These are phyloP conservation scores for Cancer borealis DNA, from an alignment of 2,888 invertebrate genomes.

Conservation along the genomic window DNA sequence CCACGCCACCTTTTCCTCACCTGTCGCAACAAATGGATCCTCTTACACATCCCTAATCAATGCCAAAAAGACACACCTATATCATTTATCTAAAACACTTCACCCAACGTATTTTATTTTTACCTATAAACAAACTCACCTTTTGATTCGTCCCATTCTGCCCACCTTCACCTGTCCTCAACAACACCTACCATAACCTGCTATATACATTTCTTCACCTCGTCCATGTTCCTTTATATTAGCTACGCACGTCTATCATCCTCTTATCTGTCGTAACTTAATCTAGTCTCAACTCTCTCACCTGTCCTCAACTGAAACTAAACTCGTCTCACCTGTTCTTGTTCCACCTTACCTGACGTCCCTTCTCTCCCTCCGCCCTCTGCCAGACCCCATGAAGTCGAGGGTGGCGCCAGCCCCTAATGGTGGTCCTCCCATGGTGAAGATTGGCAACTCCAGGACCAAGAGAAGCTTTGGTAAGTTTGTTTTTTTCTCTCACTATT, in stretches of 20 bases:
- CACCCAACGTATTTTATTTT: not conserved
- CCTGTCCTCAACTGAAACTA: not conserved
- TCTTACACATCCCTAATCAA: not conserved
- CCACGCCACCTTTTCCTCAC: not conserved
- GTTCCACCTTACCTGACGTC: not conserved
- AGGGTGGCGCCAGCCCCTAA: conserved; percentile 31
- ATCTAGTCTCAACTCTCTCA: not conserved
- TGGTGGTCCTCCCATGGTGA: not conserved
- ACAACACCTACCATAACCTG: too few species aligned
- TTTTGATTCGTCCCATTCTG: not conserved
- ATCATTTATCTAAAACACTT: not conserved
- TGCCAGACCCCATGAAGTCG: conserved; percentile 50
- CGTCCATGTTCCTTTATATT: not conserved
- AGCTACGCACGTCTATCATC: too few species aligned
- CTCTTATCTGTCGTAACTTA: not conserved
- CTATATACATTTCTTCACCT: not conserved
- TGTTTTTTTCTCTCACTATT: not conserved
- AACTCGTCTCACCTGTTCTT: not conserved
- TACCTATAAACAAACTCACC: not conserved
- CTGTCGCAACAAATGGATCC: not conserved
- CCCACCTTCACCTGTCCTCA: not conserved
- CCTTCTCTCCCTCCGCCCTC: not conserved
- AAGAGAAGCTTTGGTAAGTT: not conserved
- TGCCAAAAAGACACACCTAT: not conserved
- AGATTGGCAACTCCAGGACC: not conserved